Evolutionary conservation across 2,113 vertebrate genomes (phyloP), one percentile per base, ranked within the genome.

Genomic region (Sialia sialis): DNA sequence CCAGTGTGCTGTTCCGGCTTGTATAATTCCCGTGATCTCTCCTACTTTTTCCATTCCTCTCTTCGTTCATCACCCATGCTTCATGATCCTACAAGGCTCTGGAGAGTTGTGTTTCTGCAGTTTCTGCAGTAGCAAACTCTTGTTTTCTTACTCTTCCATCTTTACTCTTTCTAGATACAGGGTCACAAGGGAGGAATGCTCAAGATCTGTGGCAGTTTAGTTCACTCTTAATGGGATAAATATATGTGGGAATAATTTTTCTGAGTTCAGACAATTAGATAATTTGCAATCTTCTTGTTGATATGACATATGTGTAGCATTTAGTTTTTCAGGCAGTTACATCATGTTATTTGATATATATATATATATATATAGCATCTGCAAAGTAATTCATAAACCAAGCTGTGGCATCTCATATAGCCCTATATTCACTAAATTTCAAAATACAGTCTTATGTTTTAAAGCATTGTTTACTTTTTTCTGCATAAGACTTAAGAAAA

Each of bases 201-300:
- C 32, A 80, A 63, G 46, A 30, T 87, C 38, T 41, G 25, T 39
- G 46, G 7, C 54, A 89, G 17, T 60, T 64, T 85, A 34, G 51
- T 70, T 88, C 30, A 58, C 11, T 88, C 15, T 52, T 75, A 56
- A 77, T 51, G 16, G 34, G 64, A 93, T 91, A 94, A 87, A 69
- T 83, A 84, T 77, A 87, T 43, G 39, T 93, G 67, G 27, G 52
- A 79, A 87, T 81, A 0, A 60, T 62, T 95, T 38, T 63, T 52
- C 63, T 34, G 32, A 16, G 27, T 94, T 95, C 60, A 93, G 73
- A 90, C 39, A 81, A 58, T 90, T 90, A 84, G 16, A 62, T 83
- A 18, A 75, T 76, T 62, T 94, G 56, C 62, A 89, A 62, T 66
- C 83, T 89, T 95, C 68, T 75, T 82, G 55, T 64, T 95, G 70